phyloP scores from a whole-genome alignment of 2,888 invertebrate species.

The Elysia crispata region DNA sequence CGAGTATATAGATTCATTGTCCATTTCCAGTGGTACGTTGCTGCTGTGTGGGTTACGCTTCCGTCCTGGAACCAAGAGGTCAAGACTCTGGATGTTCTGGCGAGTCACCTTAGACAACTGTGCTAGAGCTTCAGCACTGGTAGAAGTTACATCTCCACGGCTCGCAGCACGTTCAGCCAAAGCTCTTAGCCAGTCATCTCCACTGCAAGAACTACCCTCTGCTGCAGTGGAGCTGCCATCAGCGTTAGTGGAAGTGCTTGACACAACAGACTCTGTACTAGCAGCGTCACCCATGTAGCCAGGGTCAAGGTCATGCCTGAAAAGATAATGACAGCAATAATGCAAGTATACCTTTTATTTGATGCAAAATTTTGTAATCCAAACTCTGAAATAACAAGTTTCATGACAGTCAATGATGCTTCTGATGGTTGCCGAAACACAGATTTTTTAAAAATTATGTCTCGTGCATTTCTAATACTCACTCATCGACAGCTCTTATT shows the following conservation, averaged over 20 bases:
- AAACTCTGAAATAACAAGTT: too few species aligned
- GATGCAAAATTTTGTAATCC: too few species aligned
- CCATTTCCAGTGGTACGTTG: slow-evolving; percentile 52
- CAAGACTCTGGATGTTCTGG: slow-evolving; percentile 67
- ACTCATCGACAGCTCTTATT: too few species aligned
- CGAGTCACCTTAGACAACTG: slow-evolving; percentile 64
- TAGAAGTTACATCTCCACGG: slow-evolving; percentile 61
- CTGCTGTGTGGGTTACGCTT: slow-evolving; percentile 11
- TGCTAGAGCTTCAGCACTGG: slow-evolving; percentile 59
- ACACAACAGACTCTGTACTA: slow-evolving; percentile 54
- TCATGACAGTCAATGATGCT: too few species aligned
- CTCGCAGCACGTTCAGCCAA: slow-evolving; percentile 66
- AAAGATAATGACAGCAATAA: background rate
- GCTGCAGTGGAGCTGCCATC: slow-evolving; percentile 54
- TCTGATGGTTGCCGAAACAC: too few species aligned
- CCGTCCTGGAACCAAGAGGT: slow-evolving; percentile 61
- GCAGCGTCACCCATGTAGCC: slow-evolving; percentile 65
- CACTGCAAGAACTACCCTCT: slow-evolving; percentile 50
- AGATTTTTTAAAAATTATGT: too few species aligned
- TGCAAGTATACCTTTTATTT: too few species aligned
- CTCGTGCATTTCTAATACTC: too few species aligned
- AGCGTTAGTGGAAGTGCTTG: slow-evolving; percentile 41
- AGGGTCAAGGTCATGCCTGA: slow-evolving; percentile 67
- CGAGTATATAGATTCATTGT: slow-evolving; percentile 87
- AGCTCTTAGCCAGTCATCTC: slow-evolving; percentile 65